Evolutionary conservation across 2,888 invertebrate species (phyloP), one percentile per base, ranked within the genome.

Genomic region (Fragum sueziense): DNA sequence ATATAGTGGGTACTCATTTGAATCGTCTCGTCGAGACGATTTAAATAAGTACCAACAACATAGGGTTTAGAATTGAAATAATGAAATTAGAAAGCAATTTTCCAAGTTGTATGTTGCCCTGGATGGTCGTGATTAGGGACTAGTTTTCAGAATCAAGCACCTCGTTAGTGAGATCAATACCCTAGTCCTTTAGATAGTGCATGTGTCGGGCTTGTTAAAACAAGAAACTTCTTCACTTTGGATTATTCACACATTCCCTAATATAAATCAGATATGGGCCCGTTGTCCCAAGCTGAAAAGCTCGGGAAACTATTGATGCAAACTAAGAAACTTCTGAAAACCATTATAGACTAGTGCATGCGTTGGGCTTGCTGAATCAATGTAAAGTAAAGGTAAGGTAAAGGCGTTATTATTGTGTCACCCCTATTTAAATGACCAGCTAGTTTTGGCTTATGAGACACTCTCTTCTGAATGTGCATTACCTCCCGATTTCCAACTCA

Each of bases 91-190:
- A n/a, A n/a, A n/a, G n/a, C n/a, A n/a, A n/a, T n/a, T n/a, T n/a
- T n/a, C n/a, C n/a, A n/a, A n/a, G n/a, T n/a, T n/a, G n/a, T n/a
- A n/a, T n/a, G n/a, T n/a, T n/a, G n/a, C n/a, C n/a, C n/a, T n/a
- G n/a, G n/a, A n/a, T n/a, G n/a, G n/a, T n/a, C 41, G 65, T 65
- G 65, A 65, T 65, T 65, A 65, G 34, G 34, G 65, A 65, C 65
- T 65, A 41, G 34, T 65, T 34, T 65, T 25, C 41, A 34, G 65
- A 65, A 65, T 65, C 65, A 65, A 65, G 65, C 25, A 34, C 22
- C 65, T 65, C 65, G 65, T 65, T 65, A 65, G 65, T 41, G 11
- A 25, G 65, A 65, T 65, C 65, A 65, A 65, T 65, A 65, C 41
- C 65, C n/a, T n/a, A 65, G 65, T 41, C 33, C 41, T 33, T 33